These are phyloP conservation scores for Ormyrus rosae DNA, from an alignment of 2,888 invertebrate genomes.

Conservation along the genomic window DNA sequence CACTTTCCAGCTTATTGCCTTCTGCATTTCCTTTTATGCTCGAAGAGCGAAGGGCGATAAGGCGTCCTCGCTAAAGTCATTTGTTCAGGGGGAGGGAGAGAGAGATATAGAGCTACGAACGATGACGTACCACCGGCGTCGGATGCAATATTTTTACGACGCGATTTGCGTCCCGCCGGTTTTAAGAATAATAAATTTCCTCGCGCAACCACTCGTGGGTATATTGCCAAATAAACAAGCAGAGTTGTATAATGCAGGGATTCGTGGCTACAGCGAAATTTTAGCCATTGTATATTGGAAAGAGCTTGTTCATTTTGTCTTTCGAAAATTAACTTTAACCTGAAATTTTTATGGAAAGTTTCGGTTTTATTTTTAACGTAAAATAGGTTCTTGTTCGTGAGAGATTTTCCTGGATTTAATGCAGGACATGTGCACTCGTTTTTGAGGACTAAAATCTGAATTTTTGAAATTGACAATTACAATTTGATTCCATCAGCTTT, in stretches of 20 bases:
- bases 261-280: too few species aligned
- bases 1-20: conserved; percentile 45
- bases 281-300: neutral
- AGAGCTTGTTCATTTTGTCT: neutral
- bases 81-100: conserved; percentile 6
- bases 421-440: too few species aligned
- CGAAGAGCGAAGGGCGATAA: neutral
- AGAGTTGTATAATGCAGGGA: neutral
- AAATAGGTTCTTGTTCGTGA: too few species aligned
- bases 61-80: conserved; percentile 17
- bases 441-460: too few species aligned
- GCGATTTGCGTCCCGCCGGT: neutral
- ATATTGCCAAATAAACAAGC: conserved; percentile 18
- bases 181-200: conserved; percentile 24
- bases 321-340: too few species aligned
- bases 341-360: too few species aligned
- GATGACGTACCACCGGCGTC: neutral
- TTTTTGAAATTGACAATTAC: too few species aligned
- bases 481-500: too few species aligned
- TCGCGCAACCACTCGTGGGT: neutral
- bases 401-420: too few species aligned
- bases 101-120: neutral
- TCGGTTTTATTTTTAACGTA: too few species aligned
- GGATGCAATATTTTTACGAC: conserved; percentile 35
- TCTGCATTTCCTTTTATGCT: conserved; percentile 17